Percentiles rank a stretch among this genome's conserved stretches.
phyloP scores from a whole-genome alignment of 2,888 invertebrate genomes.

The Patella caerulea region DNA sequence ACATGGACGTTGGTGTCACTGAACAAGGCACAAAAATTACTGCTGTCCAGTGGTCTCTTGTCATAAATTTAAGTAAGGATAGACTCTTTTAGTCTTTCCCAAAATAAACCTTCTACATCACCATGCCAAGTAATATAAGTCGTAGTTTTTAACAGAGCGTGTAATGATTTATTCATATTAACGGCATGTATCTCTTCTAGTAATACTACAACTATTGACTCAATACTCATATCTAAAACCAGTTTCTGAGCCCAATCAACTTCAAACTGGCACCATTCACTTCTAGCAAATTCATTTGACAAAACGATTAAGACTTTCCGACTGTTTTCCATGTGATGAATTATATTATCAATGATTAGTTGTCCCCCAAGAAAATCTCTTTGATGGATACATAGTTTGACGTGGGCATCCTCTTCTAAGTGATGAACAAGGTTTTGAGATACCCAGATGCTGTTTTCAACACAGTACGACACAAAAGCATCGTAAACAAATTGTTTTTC shows the following conservation, averaged over 20 bases:
- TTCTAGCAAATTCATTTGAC: slow-evolving; percentile 77
- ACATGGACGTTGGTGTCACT: too few species aligned
- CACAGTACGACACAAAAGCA: slow-evolving; percentile 81
- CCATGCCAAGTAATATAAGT: slow-evolving; percentile 79
- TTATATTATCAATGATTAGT: slow-evolving; percentile 81
- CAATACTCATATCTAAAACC: slow-evolving; percentile 72
- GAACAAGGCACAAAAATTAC: too few species aligned
- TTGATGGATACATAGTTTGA: slow-evolving; percentile 78
- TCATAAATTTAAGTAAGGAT: too few species aligned
- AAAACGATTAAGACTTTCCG: slow-evolving; percentile 78
- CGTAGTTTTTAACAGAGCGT: slow-evolving; percentile 80
- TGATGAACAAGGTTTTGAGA: slow-evolving; percentile 78
- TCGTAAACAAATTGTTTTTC: slow-evolving; percentile 74
- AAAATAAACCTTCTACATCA: background rate
- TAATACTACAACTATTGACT: slow-evolving; percentile 78
- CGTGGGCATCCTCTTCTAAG: slow-evolving; percentile 75
- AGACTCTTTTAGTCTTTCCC: background rate
- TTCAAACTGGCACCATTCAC: slow-evolving; percentile 83
- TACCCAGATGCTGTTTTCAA: slow-evolving; percentile 79
- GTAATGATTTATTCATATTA: slow-evolving; percentile 77
- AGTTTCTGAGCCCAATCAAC: slow-evolving; percentile 80
- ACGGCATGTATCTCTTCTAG: slow-evolving; percentile 78
- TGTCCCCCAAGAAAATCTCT: slow-evolving; percentile 82
- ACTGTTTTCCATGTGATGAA: slow-evolving; percentile 80
- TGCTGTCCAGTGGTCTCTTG: too few species aligned